Percentiles rank a stretch among this genome's conserved stretches.
These are phyloP conservation scores for Papilio machaon DNA, from an alignment of 1,140 invertebrate species.

Conservation along the genomic window DNA sequence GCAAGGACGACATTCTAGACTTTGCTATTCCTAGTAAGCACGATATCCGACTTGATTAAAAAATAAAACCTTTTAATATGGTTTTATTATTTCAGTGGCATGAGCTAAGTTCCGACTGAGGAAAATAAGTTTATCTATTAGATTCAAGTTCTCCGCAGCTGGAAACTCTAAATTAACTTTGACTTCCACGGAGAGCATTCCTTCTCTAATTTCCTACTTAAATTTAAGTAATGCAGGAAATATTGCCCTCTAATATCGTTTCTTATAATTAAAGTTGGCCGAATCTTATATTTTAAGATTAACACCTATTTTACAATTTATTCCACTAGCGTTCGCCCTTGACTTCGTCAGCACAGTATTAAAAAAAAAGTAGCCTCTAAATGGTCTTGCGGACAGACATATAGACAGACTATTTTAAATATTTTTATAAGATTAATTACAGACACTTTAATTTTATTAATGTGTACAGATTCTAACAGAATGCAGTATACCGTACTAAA, in stretches of 20 bases:
- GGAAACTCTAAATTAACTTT: neutral
- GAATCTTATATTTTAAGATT: neutral
- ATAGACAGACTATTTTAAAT: too few relatives aligned
- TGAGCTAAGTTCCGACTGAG: neutral
- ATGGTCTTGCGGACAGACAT: too few relatives aligned
- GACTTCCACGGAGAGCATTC: neutral
- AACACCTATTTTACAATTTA: too few relatives aligned
- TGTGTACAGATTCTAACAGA: too few relatives aligned
- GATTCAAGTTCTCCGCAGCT: constrained; percentile 7
- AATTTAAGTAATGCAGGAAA: neutral
- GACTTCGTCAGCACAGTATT: too few relatives aligned
- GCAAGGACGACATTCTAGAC: neutral
- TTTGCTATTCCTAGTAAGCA: neutral
- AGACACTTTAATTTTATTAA: too few relatives aligned
- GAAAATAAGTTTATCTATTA: constrained; percentile 11
- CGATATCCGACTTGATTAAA: neutral
- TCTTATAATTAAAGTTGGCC: neutral
- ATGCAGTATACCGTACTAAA: too few relatives aligned
- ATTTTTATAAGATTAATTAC: too few relatives aligned
- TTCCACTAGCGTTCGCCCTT: too few relatives aligned
- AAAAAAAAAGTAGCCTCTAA: too few relatives aligned
- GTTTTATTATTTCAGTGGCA: constrained; percentile 11
- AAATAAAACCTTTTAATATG: neutral
- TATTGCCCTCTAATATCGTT: neutral
- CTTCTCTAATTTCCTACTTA: neutral